Percentiles rank a stretch among this genome's conserved stretches.
Evolutionary conservation across 2,888 invertebrate species (phyloP).

Genomic region (Drosophila suboccidentalis): DNA sequence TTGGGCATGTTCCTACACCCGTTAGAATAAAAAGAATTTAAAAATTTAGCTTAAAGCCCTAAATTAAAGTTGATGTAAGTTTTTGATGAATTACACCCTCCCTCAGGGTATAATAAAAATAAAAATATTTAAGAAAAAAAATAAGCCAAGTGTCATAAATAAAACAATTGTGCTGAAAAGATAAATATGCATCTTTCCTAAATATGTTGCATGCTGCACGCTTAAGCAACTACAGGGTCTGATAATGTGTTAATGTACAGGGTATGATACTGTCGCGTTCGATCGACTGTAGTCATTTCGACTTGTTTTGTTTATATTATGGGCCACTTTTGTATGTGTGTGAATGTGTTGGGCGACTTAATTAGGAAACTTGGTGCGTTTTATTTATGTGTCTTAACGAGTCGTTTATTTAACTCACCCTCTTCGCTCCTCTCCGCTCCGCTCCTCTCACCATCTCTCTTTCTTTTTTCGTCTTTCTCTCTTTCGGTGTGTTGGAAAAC

Average conservation of each 20-base stretch:
- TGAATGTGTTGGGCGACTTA: constrained; percentile 68
- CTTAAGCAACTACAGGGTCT: too few relatives aligned
- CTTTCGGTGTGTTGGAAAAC: constrained; percentile 28
- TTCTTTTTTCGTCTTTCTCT: constrained; percentile 4
- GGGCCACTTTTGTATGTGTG: constrained; percentile 35
- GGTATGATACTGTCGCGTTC: background rate
- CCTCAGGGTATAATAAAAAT: too few relatives aligned
- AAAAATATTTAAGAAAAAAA: too few relatives aligned
- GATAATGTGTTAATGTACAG: background rate
- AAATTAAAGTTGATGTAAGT: too few relatives aligned
- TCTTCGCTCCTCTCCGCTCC: constrained; percentile 17
- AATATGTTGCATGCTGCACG: too few relatives aligned
- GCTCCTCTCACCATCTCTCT: constrained; percentile 10
- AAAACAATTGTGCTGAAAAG: too few relatives aligned
- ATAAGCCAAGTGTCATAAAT: too few relatives aligned
- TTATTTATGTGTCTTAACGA: constrained; percentile 82
- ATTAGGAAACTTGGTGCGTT: constrained; percentile 76
- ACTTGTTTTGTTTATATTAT: constrained; percentile 40
- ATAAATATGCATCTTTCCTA: too few relatives aligned
- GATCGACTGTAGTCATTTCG: background rate
- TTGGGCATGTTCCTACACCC: too few relatives aligned
- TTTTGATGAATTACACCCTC: too few relatives aligned
- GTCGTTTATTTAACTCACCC: constrained; percentile 76
- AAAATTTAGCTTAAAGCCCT: too few relatives aligned
- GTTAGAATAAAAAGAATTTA: too few relatives aligned